A percentile compares a stretch with the other conserved stretches of the same genome.
Conservation (phyloP, 2,797 vertebrate genomes). For the Galago senegalensis region DNA sequence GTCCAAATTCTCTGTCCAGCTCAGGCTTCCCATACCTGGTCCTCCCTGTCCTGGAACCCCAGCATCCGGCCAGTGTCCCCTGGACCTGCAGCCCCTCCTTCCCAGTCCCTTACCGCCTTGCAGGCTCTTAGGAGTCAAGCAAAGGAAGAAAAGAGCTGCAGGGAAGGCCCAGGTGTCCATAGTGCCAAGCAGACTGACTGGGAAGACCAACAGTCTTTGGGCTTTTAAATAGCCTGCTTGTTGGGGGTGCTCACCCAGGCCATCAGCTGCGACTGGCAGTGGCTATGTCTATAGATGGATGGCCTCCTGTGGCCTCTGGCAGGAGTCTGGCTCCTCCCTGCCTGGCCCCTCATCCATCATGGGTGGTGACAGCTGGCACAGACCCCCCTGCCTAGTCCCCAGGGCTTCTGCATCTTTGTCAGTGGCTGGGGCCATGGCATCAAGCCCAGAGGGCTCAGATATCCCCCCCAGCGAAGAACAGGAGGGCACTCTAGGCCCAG, state of each 20-base stretch:
- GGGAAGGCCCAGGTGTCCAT: constrained; percentile 63
- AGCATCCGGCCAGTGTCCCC: not conserved
- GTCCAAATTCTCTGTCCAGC: not conserved
- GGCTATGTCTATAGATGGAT: not conserved
- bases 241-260: not conserved
- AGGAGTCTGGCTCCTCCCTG: not conserved
- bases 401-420: not conserved
- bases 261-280: constrained; percentile 11
- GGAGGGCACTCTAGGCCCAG: not conserved
- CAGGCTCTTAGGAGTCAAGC: constrained; percentile 66
- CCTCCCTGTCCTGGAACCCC: not conserved
- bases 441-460: constrained; percentile 52
- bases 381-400: not conserved
- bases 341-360: constrained; percentile 70
- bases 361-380: constrained; percentile 69
- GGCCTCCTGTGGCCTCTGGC: not conserved
- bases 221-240: constrained; percentile 71
- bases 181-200: not conserved
- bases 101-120: constrained; percentile 72
- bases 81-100: not conserved
- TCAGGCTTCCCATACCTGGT: not conserved
- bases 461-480: not conserved
- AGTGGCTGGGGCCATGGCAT: not conserved
- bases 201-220: not conserved
- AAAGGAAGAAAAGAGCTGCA: constrained; percentile 47